Evolutionary conservation across 1,140 invertebrate genomes (phyloP), one percentile per base, ranked within the genome.

Genomic region (Drosophila sp.): DNA sequence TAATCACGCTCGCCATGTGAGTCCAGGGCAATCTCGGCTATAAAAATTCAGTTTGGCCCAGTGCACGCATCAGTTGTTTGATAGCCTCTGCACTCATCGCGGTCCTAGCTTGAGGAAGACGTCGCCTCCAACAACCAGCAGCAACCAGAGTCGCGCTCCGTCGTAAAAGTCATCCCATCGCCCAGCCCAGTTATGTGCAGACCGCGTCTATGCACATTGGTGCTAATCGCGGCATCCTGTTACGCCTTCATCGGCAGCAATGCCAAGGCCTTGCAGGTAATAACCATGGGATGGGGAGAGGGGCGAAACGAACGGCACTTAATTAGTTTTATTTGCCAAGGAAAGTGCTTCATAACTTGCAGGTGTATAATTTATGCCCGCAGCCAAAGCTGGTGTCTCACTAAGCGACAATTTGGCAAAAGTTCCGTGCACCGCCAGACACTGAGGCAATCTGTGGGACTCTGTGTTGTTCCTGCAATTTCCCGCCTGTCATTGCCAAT

Each of bases 151-250:
- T 54, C 58, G 47, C 35, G 74, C 61, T 60, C 44, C 5, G 27
- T 50, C 76, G 56, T 70, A 76, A 84, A 70, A 66, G 17, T 47
- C 27, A 29, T 27, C 6, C 3, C 25, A n/a, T 23, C 3, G 32
- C 17, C 38, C 17, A 32, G 17, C 29, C 11, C 70, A 73, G 80
- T 70, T 79, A 91, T 91, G 90, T 90, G 70, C 67, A 76, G 76
- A 70, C 85, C 79, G 41, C 81, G 82, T 77, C 80, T 84, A 76
- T 86, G 83, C 73, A 91, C 75, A 60, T 50, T 91, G 72, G 72
- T 91, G 73, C 72, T 91, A 64, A 83, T 91, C 57, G 77, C 70
- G 60, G 79, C 78, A 23, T 81, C 75, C 69, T 91, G 77, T 60
- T 91, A 90, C 67, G 66, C 82, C 60, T 71, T 83, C 56, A 73